A percentile compares a stretch with the other conserved stretches of the same genome.
These are phyloP conservation scores for Apotomis betuletana DNA, from an alignment of 2,888 invertebrate species.

Conservation along the genomic window DNA sequence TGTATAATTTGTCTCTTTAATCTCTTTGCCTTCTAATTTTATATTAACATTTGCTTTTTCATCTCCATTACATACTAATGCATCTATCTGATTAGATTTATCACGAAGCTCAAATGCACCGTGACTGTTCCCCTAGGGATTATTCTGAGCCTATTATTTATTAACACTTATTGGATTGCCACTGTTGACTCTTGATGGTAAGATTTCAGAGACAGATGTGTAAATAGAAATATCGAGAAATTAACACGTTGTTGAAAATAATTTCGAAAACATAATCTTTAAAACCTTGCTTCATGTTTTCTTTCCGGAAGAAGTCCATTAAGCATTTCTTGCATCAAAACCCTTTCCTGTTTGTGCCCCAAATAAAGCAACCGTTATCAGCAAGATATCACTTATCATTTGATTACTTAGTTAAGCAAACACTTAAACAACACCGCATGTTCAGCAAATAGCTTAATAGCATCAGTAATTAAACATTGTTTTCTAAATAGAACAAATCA, in stretches of 20 bases:
- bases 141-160: constrained; percentile 31
- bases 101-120: constrained; percentile 17
- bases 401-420: constrained; percentile 47
- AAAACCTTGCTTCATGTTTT: constrained; percentile 11
- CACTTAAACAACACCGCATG: constrained; percentile 53
- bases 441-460: constrained; percentile 70
- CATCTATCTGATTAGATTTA: constrained; percentile 34
- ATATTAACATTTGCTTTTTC: constrained; percentile 23
- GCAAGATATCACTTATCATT: constrained; percentile 58
- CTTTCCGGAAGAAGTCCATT: constrained; percentile 37
- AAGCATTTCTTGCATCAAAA: constrained; percentile 45
- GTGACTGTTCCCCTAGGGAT: constrained; percentile 28
- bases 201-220: constrained; percentile 11
- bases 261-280: constrained; percentile 3
- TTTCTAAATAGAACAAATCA: constrained; percentile 72
- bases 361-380: constrained; percentile 62
- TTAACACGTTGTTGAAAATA: not conserved
- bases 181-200: constrained; percentile 6
- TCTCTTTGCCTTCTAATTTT: constrained; percentile 20
- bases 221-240: not conserved
- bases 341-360: constrained; percentile 61
- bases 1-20: constrained; percentile 12
- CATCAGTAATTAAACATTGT: constrained; percentile 71
- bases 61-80: constrained; percentile 27
- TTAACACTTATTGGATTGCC: constrained; percentile 40